Conservation (phyloP, 2,797 vertebrate species). For the Florisuga fusca region DNA sequence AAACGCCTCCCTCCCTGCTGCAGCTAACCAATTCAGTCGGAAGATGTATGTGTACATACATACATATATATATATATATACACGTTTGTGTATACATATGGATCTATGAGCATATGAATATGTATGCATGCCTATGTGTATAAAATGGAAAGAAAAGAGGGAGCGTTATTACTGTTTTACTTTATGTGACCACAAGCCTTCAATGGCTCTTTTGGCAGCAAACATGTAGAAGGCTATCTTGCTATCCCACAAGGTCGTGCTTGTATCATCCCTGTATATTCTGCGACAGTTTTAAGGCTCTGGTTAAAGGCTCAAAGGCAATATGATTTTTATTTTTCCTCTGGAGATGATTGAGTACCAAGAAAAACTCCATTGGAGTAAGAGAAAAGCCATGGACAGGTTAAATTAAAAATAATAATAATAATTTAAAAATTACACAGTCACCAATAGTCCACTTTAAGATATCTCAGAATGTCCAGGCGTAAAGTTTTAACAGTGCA, state of each 20-base stretch:
- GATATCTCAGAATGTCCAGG: background rate
- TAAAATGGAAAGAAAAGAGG: background rate
- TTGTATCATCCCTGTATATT: background rate
- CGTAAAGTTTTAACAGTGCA: background rate
- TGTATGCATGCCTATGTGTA: no score
- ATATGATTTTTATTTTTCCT: background rate
- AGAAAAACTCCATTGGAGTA: background rate
- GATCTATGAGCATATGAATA: background rate
- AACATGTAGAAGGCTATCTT: background rate
- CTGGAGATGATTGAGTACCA: background rate
- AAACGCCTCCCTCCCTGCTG: slow-evolving; percentile 57
- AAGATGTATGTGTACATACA: background rate
- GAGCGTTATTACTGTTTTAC: background rate
- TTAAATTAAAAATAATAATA: background rate
- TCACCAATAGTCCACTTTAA: background rate
- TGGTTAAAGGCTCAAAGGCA: background rate
- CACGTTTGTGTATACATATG: accelerated
- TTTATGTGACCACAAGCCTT: accelerated
- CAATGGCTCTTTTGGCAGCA: background rate
- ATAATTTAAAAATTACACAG: background rate
- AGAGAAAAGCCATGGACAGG: background rate
- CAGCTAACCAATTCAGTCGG: slow-evolving; percentile 28
- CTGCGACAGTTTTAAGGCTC: accelerated
- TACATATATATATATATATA: accelerated
- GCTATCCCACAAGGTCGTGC: accelerated